Base-by-base conservation (phyloP, 1,140 invertebrate genomes). In the Plectus sambesii region DNA sequence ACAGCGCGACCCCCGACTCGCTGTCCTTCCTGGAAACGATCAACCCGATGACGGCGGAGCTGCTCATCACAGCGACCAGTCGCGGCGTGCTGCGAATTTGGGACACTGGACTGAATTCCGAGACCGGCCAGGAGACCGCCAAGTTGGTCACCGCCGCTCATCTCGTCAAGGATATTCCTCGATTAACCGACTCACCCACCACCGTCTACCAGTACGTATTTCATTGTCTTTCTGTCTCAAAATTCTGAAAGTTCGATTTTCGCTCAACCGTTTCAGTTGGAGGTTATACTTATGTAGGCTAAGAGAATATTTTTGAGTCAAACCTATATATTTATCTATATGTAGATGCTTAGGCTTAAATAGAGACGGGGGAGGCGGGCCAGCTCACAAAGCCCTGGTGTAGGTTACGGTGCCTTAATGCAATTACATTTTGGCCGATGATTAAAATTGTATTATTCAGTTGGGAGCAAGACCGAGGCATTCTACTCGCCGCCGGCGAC, bases 21-120 rank as follows among this genome's bases (percentile, higher is more conserved):
- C 29, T 65, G 17, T 52, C 51, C 19, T 55, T 64, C 40, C 20
- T 65, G 5, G 61, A 67, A 46, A 45, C 61, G 8, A 54, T 51
- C n/a, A 64, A 64, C 41, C 60, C 46, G 15, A 40, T 55, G 43
- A 62, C 64, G 19, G 56, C 60, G n/a, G 62, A 64, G 54, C 15
- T 64, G 39, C 30, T 64, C 5, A 46, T 64, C 22, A 52, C 56
- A 17, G 61, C 63, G 12, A 49, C 61, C 2, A 20, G 41, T 3
- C 58, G 67, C 40, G 62, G 62, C 2, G 25, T 64, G 6, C 22
- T 64, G 15, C 49, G 60, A 12, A 53, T 63, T 2, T 65, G 64
- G 64, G 62, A 65, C 38, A 45, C 35, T 46, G 53, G 51, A 40
- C 61, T 60, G 43, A 50, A 24, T 30, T 56, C 57, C 43, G 40